These are phyloP conservation scores for Acrocephalus scirpaceus DNA, from an alignment of 2,797 vertebrate species.

Conservation along the genomic window DNA sequence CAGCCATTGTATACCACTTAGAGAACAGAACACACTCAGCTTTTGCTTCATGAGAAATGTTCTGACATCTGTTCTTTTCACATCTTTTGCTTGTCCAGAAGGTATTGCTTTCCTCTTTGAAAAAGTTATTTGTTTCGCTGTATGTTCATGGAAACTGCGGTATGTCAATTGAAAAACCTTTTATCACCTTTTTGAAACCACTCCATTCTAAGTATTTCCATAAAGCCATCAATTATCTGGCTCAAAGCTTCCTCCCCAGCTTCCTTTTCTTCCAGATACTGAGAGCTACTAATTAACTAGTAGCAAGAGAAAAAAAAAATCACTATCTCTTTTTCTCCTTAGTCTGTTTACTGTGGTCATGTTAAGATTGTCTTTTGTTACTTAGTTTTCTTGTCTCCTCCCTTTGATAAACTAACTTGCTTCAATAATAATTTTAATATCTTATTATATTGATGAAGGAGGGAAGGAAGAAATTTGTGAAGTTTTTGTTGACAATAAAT, in stretches of 20 bases:
- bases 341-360: neutral
- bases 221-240: neutral
- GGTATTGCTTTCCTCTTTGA: neutral
- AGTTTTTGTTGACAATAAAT: neutral
- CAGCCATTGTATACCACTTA: neutral
- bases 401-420: neutral
- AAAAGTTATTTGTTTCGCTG: neutral
- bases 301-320: neutral
- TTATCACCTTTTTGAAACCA: neutral
- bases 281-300: neutral
- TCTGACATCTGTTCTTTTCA: accelerated
- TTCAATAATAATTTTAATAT: neutral
- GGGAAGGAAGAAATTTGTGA: neutral
- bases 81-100: neutral
- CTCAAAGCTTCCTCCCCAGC: neutral
- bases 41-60: neutral
- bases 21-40: neutral
- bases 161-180: neutral
- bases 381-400: neutral
- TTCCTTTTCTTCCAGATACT: neutral
- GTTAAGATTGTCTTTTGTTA: neutral
- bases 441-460: neutral
- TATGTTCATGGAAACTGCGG: neutral
- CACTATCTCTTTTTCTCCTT: accelerated
- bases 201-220: neutral